phyloP scores from a whole-genome alignment of 2,113 vertebrate species.

The Macaca fascicularis region T2T-MFA8v1.1 NC_088389.1:112698501-112699000 shows the following conservation, averaged over 20 bases:
- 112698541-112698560: too few species aligned
- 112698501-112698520: neutral
- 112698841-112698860: constrained; percentile 23
- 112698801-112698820: constrained; percentile 18
- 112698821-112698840: constrained; percentile 4
- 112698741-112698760: neutral
- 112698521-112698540: neutral
- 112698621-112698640: neutral
- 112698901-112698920: constrained; percentile 38
- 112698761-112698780: constrained; percentile 12
- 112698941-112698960: constrained; percentile 3
- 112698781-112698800: neutral
- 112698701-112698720: constrained; percentile 29
- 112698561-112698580: too few species aligned
- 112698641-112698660: neutral
- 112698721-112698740: neutral
- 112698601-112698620: neutral
- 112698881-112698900: constrained; percentile 30
- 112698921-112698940: constrained; percentile 25
- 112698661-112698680: neutral
- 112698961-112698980: constrained; percentile 38
- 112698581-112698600: too few species aligned
- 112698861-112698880: neutral
- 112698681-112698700: neutral
- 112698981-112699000: neutral